Evolutionary conservation across 2,888 invertebrate genomes (phyloP).

Genomic region (Lutraria lutraria): DNA sequence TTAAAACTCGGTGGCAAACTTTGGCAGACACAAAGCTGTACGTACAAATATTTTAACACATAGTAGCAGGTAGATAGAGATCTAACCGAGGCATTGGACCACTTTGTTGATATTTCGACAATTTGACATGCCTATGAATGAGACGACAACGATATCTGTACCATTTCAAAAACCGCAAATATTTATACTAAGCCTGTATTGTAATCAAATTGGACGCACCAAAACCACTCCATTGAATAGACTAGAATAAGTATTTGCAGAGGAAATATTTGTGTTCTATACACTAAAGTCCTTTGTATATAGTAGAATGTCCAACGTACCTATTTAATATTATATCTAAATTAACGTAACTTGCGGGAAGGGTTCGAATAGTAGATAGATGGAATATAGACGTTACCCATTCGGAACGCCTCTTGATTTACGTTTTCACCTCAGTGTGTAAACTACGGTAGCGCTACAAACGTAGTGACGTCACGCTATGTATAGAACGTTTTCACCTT

Average conservation of each 20-base stretch:
- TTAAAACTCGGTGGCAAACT: neutral
- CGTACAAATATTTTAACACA: neutral
- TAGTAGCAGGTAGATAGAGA: neutral
- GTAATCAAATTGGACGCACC: neutral
- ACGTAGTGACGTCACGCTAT: too few species aligned
- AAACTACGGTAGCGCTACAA: too few species aligned
- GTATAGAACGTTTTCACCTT: too few species aligned
- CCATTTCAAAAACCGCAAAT: conserved; percentile 26
- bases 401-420: too few species aligned
- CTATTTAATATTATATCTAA: too few species aligned
- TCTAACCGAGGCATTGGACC: neutral
- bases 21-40: neutral
- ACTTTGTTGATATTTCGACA: neutral
- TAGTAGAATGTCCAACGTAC: too few species aligned
- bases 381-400: too few species aligned
- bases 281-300: too few species aligned
- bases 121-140: neutral
- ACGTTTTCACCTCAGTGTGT: too few species aligned
- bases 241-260: neutral
- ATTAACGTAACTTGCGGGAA: too few species aligned
- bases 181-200: conserved; percentile 18
- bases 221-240: neutral
- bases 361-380: too few species aligned
- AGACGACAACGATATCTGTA: conserved; percentile 30
- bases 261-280: neutral